Base-by-base conservation (phyloP, 2,113 vertebrate species). In the Haplotaxodon microlepis region DNA sequence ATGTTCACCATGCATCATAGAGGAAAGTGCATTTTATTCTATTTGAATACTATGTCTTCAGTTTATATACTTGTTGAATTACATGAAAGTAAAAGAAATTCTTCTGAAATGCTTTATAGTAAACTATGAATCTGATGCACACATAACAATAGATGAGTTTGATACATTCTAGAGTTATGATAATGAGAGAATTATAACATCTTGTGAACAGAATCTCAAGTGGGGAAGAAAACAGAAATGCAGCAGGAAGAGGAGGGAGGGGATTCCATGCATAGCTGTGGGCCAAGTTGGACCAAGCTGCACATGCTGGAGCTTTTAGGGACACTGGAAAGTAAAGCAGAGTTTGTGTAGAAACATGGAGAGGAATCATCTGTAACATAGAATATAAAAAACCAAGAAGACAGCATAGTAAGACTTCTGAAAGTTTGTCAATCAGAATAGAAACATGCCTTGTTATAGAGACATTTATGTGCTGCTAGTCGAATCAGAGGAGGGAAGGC, bases 251-350 rank as follows among this genome's bases (percentile, higher is more conserved):
- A 88, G 79, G 63, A 84, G 90, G 90, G 87, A 83, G 83, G 83
- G 78, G 91, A 93, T 92, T 92, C 91, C 88, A 78, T 4, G 81
- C 91, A 93, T 94, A 92, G 88, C 84, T 93, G 94, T 95, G 94
- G 94, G 87, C 92, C 88, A 53, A 84, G 88, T 47, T 92, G 93
- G 83, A 88, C 57, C 5, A 21, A 89, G 79, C 17, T 78, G 38
- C 53, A 38, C 69, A 59, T 54, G 56, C 82, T 76, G 79, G 42
- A 84, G 24, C 45, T 82, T 34, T 53, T 19, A 53, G 14, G 19
- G 66, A 84, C 79, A 66, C 53, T 88, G 76, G 7, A 66, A 36
- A 56, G n/a, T 50, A 19, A 69, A 51, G 42, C 9, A 38, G 42
- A 69, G 27, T 79, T 81, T 45, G 84, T 66, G 8, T 34, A 54